Percentiles rank a stretch among this genome's conserved stretches.
phyloP scores from a whole-genome alignment of 1,140 invertebrate genomes.

The Scaptomyza graminum region DNA sequence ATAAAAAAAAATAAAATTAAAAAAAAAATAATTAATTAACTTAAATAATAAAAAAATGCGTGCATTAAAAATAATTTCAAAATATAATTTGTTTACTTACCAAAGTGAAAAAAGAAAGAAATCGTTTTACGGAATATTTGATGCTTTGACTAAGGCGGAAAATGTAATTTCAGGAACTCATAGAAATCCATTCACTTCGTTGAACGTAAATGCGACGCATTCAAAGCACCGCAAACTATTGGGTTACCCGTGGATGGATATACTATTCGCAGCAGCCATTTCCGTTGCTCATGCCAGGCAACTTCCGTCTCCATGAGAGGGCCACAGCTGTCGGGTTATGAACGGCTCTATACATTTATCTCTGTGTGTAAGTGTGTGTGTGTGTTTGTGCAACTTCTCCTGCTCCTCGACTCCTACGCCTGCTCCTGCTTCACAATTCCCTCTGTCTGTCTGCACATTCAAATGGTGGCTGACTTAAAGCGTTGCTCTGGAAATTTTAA shows the following conservation, averaged over 20 bases:
- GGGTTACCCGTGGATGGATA: slow-evolving; percentile 63
- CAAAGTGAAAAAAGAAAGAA: background rate
- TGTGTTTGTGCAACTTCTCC: no score
- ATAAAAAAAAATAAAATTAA: no score
- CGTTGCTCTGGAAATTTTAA: slow-evolving; percentile 55
- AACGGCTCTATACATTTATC: slow-evolving; percentile 16
- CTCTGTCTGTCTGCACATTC: slow-evolving; percentile 19
- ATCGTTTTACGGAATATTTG: slow-evolving; percentile 2
- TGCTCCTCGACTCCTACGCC: no score
- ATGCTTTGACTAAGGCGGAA: slow-evolving; percentile 9
- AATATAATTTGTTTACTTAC: no score
- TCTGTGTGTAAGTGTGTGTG: background rate
- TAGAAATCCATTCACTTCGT: slow-evolving; percentile 66
- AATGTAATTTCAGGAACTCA: slow-evolving; percentile 36
- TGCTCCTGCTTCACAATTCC: background rate
- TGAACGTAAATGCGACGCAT: slow-evolving; percentile 62
- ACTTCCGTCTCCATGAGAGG: slow-evolving; percentile 37
- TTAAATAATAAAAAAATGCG: no score
- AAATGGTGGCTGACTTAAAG: slow-evolving; percentile 53
- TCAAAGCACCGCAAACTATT: slow-evolving; percentile 74
- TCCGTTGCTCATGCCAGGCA: slow-evolving; percentile 50
- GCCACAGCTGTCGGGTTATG: slow-evolving; percentile 50
- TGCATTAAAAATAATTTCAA: no score
- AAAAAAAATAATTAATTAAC: no score
- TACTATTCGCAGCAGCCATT: slow-evolving; percentile 52